These are phyloP conservation scores for Agrilus mali DNA, from an alignment of 2,888 invertebrate species.

Conservation along the genomic window DNA sequence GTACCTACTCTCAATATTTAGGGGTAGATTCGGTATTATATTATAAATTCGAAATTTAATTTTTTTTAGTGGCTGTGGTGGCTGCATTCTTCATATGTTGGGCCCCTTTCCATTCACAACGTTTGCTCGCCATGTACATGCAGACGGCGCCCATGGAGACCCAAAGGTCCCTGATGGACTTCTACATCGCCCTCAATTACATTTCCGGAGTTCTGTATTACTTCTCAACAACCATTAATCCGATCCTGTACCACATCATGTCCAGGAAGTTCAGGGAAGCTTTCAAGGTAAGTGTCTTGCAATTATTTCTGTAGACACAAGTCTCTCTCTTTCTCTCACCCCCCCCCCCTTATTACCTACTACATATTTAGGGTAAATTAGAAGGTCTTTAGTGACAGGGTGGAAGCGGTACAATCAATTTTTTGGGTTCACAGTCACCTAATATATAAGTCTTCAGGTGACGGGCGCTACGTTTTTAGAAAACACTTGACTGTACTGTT, in stretches of 20 bases:
- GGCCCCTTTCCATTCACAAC: slow-evolving; percentile 88
- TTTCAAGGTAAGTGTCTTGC: slow-evolving; percentile 67
- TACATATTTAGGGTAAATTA: no score
- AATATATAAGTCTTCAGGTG: no score
- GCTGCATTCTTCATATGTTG: slow-evolving; percentile 81
- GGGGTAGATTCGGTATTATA: no score
- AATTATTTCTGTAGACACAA: neutral
- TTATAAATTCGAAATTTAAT: neutral
- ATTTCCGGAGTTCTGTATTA: slow-evolving; percentile 83
- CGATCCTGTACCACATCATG: slow-evolving; percentile 87
- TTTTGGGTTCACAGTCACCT: no score
- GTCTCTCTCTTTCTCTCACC: neutral
- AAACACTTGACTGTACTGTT: no score
- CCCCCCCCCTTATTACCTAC: no score
- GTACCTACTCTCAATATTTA: no score
- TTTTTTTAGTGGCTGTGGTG: slow-evolving; percentile 67
- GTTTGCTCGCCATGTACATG: slow-evolving; percentile 69
- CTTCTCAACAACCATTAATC: slow-evolving; percentile 83
- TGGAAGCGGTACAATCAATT: no score
- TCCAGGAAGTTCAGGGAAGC: slow-evolving; percentile 85
- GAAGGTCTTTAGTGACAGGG: no score
- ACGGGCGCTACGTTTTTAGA: no score
- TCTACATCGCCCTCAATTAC: slow-evolving; percentile 46
- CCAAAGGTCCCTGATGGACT: slow-evolving; percentile 6
- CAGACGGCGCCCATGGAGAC: slow-evolving; percentile 25